These are phyloP conservation scores for Drosophila acutilabella DNA, from an alignment of 2,888 invertebrate species.

Conservation along the genomic window DNA sequence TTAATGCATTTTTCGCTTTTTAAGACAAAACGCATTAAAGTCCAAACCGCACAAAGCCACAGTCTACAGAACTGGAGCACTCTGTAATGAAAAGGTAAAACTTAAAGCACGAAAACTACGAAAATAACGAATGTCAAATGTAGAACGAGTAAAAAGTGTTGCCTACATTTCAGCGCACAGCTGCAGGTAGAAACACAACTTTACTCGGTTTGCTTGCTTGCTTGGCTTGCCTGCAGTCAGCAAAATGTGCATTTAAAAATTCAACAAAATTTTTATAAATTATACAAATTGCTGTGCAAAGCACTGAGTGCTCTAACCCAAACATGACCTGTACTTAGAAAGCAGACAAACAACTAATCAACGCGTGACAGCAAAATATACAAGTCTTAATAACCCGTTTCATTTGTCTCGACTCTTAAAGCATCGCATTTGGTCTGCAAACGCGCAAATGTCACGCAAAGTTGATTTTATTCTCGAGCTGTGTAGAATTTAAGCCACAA, in stretches of 20 bases:
- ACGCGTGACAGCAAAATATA: constrained; percentile 23
- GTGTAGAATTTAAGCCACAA: constrained; percentile 31
- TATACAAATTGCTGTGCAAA: constrained; percentile 47
- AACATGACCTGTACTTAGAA: constrained; percentile 31
- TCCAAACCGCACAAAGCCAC: constrained; percentile 23
- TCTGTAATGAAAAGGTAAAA: constrained; percentile 7
- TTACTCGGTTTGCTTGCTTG: constrained; percentile 1
- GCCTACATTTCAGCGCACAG: constrained; percentile 27
- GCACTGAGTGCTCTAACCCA: constrained; percentile 16
- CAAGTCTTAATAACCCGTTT: constrained; percentile 59
- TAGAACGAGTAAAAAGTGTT: constrained; percentile 25
- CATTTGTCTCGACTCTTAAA: constrained; percentile 50
- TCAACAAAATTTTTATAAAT: constrained; percentile 41
- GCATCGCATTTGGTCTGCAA: constrained; percentile 66
- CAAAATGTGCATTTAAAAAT: constrained; percentile 31
- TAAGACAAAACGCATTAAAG: constrained; percentile 52
- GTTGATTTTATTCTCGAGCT: constrained; percentile 58
- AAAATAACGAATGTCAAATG: constrained; percentile 2
- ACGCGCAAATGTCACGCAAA: constrained; percentile 73
- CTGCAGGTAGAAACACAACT: constrained; percentile 3
- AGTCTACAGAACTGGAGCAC: neutral
- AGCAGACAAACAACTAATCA: constrained; percentile 72
- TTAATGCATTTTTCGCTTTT: constrained; percentile 61
- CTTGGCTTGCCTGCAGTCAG: too few species aligned
- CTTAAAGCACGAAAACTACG: constrained; percentile 3